phyloP scores from a whole-genome alignment of 2,797 vertebrate species.

The Eleutherodactylus coqui region DNA sequence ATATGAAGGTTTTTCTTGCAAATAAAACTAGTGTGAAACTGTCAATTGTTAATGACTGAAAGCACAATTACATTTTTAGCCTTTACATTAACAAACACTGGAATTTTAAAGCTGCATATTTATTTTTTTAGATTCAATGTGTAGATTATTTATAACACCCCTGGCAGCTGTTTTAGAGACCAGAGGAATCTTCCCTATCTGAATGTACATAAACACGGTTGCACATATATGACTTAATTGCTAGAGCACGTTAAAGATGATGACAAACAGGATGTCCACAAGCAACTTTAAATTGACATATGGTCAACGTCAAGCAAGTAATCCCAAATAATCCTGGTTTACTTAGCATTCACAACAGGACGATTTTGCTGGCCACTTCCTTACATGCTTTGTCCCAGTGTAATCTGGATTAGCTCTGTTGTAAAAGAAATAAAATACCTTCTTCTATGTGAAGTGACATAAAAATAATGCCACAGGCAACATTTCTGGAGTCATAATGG shows the following conservation, averaged over 20 bases:
- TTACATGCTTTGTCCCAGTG: constrained; percentile 60
- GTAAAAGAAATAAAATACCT: constrained; percentile 47
- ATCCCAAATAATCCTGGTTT: constrained; percentile 85
- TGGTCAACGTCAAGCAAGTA: constrained; percentile 77
- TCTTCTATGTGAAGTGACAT: background rate
- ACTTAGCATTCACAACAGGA: constrained; percentile 69
- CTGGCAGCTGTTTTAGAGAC: background rate
- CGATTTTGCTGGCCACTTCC: constrained; percentile 68
- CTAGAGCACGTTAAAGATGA: background rate
- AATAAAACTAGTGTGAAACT: too few relatives aligned
- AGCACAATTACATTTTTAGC: too few relatives aligned
- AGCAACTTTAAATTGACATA: constrained; percentile 72
- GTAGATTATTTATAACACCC: background rate
- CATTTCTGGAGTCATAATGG: constrained; percentile 38
- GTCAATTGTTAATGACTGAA: too few relatives aligned
- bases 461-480: background rate
- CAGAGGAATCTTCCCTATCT: background rate
- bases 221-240: background rate
- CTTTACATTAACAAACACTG: too few relatives aligned
- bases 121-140: too few relatives aligned
- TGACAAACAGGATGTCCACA: constrained; percentile 18
- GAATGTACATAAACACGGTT: background rate
- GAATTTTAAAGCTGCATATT: background rate
- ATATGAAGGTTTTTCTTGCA: too few relatives aligned
- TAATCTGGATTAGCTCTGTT: constrained; percentile 64